phyloP scores from a whole-genome alignment of 2,888 invertebrate species.

The Parnassius mnemosyne region DNA sequence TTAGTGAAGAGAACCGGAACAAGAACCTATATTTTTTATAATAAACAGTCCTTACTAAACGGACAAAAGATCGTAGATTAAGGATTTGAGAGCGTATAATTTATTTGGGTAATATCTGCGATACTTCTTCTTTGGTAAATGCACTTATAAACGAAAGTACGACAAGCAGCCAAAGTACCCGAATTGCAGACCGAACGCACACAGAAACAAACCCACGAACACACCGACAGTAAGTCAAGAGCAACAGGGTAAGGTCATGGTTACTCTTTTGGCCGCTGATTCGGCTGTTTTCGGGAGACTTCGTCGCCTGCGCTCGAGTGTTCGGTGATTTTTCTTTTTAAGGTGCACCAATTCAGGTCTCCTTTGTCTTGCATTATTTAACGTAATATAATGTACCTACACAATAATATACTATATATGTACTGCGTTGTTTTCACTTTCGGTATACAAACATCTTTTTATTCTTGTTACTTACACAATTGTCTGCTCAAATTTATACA shows the following conservation, averaged over 20 bases:
- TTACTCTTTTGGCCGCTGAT: slow-evolving; percentile 52
- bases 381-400: slow-evolving; percentile 5
- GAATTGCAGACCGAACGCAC: slow-evolving; percentile 60
- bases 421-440: slow-evolving; percentile 1
- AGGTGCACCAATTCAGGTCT: slow-evolving; percentile 30
- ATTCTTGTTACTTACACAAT: slow-evolving; percentile 4
- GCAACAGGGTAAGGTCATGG: slow-evolving; percentile 71
- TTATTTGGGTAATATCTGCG: not conserved
- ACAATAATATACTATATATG: not conserved
- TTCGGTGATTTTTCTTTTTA: slow-evolving; percentile 47
- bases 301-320: slow-evolving; percentile 44
- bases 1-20: too few relatives aligned
- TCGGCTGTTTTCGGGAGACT: slow-evolving; percentile 58
- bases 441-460: not conserved
- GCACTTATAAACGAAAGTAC: slow-evolving; percentile 34
- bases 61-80: too few relatives aligned
- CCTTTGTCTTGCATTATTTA: slow-evolving; percentile 30
- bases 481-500: not conserved
- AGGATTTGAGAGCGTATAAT: too few relatives aligned
- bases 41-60: too few relatives aligned
- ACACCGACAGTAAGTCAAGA: slow-evolving; percentile 50
- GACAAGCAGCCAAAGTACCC: slow-evolving; percentile 52
- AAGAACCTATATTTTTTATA: too few relatives aligned
- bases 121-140: slow-evolving; percentile 27
- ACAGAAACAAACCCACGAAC: slow-evolving; percentile 29